These are phyloP conservation scores for Octopus sinensis DNA, from an alignment of 1,140 invertebrate species.

Conservation along the genomic window DNA sequence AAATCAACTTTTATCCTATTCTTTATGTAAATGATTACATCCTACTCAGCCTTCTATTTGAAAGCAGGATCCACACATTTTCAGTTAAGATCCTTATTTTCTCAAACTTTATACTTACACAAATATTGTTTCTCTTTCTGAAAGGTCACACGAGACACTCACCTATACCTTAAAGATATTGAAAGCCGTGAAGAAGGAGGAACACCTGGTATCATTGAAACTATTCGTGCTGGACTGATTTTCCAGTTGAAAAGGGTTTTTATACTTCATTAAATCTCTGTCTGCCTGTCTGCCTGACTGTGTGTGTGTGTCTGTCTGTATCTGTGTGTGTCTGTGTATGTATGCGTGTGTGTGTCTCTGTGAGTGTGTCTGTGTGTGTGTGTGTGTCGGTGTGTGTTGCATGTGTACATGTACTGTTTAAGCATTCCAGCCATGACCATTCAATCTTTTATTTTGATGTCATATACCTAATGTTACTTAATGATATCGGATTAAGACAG, in stretches of 20 bases:
- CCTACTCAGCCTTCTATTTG: too few relatives aligned
- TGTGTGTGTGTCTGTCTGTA: too few relatives aligned
- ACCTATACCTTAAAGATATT: slow-evolving; percentile 34
- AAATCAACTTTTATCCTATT: too few relatives aligned
- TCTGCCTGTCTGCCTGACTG: too few relatives aligned
- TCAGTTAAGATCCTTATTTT: too few relatives aligned
- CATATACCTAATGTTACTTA: too few relatives aligned
- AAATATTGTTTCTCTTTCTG: too few relatives aligned
- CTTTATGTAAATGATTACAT: too few relatives aligned
- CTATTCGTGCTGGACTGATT: slow-evolving; percentile 73
- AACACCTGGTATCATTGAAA: slow-evolving; percentile 40
- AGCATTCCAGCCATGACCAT: not conserved
- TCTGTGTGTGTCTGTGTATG: not conserved
- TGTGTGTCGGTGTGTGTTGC: not conserved
- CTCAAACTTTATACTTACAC: too few relatives aligned
- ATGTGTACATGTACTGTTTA: not conserved
- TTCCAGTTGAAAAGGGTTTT: slow-evolving; percentile 74
- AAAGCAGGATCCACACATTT: too few relatives aligned
- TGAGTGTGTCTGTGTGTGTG: not conserved
- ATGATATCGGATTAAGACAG: too few relatives aligned
- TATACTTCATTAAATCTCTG: not conserved
- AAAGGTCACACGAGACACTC: slow-evolving; percentile 27
- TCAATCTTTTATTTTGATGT: not conserved
- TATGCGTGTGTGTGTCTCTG: not conserved
- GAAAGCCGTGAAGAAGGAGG: slow-evolving; percentile 41